Evolutionary conservation across 2,113 vertebrate genomes (phyloP), one percentile per base, ranked within the genome.

Genomic region (Perognathus longimembris): DNA sequence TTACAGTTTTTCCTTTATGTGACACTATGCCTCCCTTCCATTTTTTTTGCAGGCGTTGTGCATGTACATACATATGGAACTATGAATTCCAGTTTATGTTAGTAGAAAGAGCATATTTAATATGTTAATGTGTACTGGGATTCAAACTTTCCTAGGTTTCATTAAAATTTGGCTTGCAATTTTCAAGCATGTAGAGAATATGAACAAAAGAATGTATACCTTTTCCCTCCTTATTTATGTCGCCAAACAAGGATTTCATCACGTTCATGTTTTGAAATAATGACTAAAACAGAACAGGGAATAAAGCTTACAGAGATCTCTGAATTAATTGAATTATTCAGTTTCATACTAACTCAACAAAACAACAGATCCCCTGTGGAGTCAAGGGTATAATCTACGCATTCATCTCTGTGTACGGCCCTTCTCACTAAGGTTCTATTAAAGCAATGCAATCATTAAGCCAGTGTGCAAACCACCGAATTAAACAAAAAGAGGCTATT

Each of bases 321-420:
- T 91, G 83, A 93, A 96, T 96, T 96, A 96, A 97, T 79, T 90
- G 81, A 94, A 85, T 96, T 95, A 95, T 90, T 97, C 70, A 77
- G 61, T 80, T 94, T 92, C 76, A 30, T 79, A 86, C 92, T 77
- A 90, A 90, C n/a, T 24, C 61, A 84, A 81, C 34, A 36, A 89
- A 96, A 93, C 54, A 91, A 74, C 24, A 78, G 63, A 91, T 93
- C 6, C 73, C 78, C 85, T 74, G 59, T 84, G 73, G 57, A 79
- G 82, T 74, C 1, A 5, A 95, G 85, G 80, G 10, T 85, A 85
- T 95, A 97, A 97, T 95, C 57, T 59, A 63, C 66, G 32, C 34
- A 88, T 80, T 78, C 30, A 79, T 94, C 78, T 96, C 94, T 94
- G 83, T 79, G 22, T 26, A 38, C 77, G 10, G 1, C 67, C 85